Percentiles rank a stretch among this genome's conserved stretches.
Evolutionary conservation across 2,797 vertebrate species (phyloP).

Genomic region (Mustela erminea): DNA sequence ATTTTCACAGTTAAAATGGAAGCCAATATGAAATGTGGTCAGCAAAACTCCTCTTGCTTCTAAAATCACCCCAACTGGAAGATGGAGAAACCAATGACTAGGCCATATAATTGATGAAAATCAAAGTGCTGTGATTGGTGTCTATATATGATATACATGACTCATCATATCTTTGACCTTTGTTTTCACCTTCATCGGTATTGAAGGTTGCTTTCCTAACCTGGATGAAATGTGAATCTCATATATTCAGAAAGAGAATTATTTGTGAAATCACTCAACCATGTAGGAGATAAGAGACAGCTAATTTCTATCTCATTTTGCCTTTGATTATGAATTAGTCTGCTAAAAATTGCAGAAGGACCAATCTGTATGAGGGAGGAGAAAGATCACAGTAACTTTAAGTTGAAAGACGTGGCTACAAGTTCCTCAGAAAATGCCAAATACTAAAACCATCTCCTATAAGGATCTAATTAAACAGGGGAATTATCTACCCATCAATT

Average conservation of each 20-base stretch:
- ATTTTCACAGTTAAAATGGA: constrained; percentile 33
- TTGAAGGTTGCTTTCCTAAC: constrained; percentile 17
- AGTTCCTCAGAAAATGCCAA: constrained; percentile 46
- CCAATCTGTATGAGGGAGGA: background rate
- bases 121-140: background rate
- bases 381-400: background rate
- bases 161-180: constrained; percentile 37
- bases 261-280: constrained; percentile 69
- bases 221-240: constrained; percentile 50
- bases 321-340: constrained; percentile 67
- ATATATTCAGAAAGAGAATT: constrained; percentile 49
- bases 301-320: constrained; percentile 69
- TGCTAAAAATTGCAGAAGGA: constrained; percentile 52
- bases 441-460: background rate
- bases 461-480: constrained; percentile 24
- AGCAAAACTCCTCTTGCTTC: constrained; percentile 33
- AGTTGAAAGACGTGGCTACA: background rate
- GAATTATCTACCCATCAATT: background rate
- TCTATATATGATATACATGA: background rate
- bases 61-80: constrained; percentile 31
- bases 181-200: background rate
- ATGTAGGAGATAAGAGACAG: constrained; percentile 63
- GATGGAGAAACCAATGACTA: background rate
- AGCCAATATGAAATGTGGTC: background rate
- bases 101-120: background rate